These are phyloP conservation scores for Drosophila recens DNA, from an alignment of 2,888 invertebrate species.

Conservation along the genomic window DNA sequence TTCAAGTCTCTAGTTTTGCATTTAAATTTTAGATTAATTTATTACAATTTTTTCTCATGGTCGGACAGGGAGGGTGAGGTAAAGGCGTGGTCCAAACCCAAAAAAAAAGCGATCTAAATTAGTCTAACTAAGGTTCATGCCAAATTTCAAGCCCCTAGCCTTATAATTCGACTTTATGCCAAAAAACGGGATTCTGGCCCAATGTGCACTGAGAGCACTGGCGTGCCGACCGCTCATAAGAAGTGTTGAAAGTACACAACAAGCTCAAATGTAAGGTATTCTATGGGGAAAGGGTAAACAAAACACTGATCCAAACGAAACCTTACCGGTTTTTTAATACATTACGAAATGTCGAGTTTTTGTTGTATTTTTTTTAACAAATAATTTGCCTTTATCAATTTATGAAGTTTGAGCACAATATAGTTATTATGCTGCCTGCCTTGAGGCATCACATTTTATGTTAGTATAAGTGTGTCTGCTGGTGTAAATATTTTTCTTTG, in stretches of 20 bases:
- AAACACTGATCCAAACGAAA: constrained; percentile 28
- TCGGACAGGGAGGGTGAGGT: too few relatives aligned
- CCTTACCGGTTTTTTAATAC: constrained; percentile 46
- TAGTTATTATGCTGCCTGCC: constrained; percentile 39
- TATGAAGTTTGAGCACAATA: constrained; percentile 30
- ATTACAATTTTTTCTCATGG: too few relatives aligned
- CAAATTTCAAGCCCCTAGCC: too few relatives aligned
- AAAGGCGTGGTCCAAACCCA: too few relatives aligned
- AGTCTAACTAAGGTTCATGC: too few relatives aligned
- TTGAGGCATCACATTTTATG: constrained; percentile 25
- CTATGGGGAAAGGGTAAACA: background rate
- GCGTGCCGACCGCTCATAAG: too few relatives aligned
- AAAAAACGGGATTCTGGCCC: too few relatives aligned
- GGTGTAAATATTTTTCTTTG: background rate
- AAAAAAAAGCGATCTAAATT: too few relatives aligned
- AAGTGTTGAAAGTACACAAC: background rate
- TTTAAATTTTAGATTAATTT: too few relatives aligned
- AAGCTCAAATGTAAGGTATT: background rate
- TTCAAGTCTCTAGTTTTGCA: too few relatives aligned
- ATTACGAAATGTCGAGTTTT: constrained; percentile 20
- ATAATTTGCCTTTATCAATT: constrained; percentile 41
- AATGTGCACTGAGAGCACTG: too few relatives aligned
- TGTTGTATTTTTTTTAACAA: constrained; percentile 16
- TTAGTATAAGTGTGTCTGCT: constrained; percentile 16
- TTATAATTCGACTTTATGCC: too few relatives aligned